Evolutionary conservation across 2,888 invertebrate species (phyloP), one percentile per base, ranked within the genome.

Genomic region (Glyphotaelius pellucidus): DNA sequence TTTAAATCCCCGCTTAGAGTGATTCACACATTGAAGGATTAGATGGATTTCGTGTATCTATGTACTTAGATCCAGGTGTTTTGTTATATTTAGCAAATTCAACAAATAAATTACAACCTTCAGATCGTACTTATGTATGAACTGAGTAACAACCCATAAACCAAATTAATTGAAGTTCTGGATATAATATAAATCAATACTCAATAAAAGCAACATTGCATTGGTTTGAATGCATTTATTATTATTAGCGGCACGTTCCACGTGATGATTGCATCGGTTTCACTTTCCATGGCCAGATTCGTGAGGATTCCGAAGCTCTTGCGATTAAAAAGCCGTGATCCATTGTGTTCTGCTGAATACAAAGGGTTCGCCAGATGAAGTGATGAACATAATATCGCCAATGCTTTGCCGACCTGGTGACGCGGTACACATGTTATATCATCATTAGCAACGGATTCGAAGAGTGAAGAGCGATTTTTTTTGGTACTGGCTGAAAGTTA

Each of bases 351-450:
- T 67, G 47, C 81, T 31, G 35, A n/a, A 90, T 12, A 25, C 67
- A 25, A n/a, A 67, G 84, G 80, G n/a, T 89, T 52, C 30, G 30
- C 80, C 89, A 80, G 80, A 80, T 90, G 52, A 80, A 79, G 79
- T 79, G 87, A 30, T 80, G 38, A 91, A 31, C 42, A 91, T 89
- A 38, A 35, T 32, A 30, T 83, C 25, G 35, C 47, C 67, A 32
- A 91, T 91, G 31, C 83, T 83, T 86, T 80, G 42, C 42, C 35
- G 67, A 67, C 87, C 47, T 80, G 67, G 80, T 91, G 91, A 91
- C 87, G 91, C 30, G 42, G 79, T 38, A 87, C 91, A 91, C 80
- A 86, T 91, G 91, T 87, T 91, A 87, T 91, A 52, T 87, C 87
- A 87, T 87, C 67, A 91, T 91, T 91, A 91, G 91, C 80, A 15